Evolutionary conservation across 2,797 vertebrate genomes (phyloP).

Genomic region (Poeciliopsis infans): DNA sequence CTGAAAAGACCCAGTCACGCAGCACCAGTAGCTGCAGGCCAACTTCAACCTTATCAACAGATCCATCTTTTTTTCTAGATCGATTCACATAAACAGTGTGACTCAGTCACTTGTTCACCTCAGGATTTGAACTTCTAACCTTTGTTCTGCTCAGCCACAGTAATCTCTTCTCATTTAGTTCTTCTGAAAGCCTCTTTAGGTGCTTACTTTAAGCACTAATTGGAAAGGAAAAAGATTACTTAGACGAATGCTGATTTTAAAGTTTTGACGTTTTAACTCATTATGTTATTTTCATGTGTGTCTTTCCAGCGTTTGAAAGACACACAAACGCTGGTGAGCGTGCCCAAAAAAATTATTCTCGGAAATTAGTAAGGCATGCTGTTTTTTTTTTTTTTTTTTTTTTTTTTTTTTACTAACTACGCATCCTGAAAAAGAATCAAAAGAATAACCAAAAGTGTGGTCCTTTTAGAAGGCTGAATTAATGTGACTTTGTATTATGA

Average conservation of each 20-base stretch:
- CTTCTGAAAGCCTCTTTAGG: slow-evolving; percentile 21
- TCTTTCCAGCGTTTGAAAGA: not conserved
- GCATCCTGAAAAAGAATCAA: not conserved
- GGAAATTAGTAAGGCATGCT: slow-evolving; percentile 4
- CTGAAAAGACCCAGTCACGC: slow-evolving; percentile 71
- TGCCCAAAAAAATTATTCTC: slow-evolving; percentile 8
- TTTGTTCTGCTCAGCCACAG: slow-evolving; percentile 11
- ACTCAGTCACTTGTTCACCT: slow-evolving; percentile 48
- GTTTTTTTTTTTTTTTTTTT: too few relatives aligned
- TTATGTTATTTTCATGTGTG: slow-evolving; percentile 19
- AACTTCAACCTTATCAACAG: slow-evolving; percentile 56
- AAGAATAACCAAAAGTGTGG: not conserved
- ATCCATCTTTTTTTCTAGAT: slow-evolving; percentile 43
- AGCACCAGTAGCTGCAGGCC: slow-evolving; percentile 56
- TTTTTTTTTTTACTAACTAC: not conserved
- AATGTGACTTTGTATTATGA: not conserved
- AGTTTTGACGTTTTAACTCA: slow-evolving; percentile 33
- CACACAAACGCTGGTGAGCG: too few relatives aligned
- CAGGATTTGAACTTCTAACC: slow-evolving; percentile 63
- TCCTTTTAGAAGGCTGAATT: not conserved
- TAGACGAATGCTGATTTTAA: slow-evolving; percentile 13
- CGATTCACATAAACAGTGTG: slow-evolving; percentile 43
- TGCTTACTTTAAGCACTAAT: slow-evolving; percentile 17
- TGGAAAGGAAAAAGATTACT: slow-evolving; percentile 20
- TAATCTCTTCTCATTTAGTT: slow-evolving; percentile 19